Conservation (phyloP, 2,797 vertebrate species). For the Triplophysa bombifrons region DNA sequence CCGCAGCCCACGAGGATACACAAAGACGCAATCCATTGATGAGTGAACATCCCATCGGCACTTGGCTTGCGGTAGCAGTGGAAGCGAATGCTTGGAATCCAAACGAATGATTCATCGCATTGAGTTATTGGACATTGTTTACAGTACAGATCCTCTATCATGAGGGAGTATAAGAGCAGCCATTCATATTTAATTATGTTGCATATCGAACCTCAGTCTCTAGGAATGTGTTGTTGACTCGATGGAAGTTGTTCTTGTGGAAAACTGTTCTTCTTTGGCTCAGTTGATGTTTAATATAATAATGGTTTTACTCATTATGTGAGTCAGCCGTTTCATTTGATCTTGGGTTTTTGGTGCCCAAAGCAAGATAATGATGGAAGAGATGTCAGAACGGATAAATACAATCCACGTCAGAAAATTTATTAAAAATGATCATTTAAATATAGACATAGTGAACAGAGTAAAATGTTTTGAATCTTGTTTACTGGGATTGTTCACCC, state of each 20-base stretch:
- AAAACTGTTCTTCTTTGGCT: constrained; percentile 8
- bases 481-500: too few species aligned
- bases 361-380: background rate
- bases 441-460: too few species aligned
- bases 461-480: too few species aligned
- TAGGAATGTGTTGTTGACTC: constrained; percentile 31
- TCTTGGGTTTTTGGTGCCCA: background rate
- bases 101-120: constrained; percentile 44
- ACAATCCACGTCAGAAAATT: background rate
- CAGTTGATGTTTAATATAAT: constrained; percentile 26
- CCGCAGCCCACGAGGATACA: background rate
- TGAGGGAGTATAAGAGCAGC: background rate
- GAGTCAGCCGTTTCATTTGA: constrained; percentile 21
- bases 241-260: background rate
- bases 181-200: constrained; percentile 58
- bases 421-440: background rate
- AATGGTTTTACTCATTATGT: constrained; percentile 2
- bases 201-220: too few species aligned
- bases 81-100: constrained; percentile 46
- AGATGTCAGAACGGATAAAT: background rate
- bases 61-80: constrained; percentile 32
- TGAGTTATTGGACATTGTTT: constrained; percentile 56
- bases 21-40: constrained; percentile 14
- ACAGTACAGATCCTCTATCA: background rate
- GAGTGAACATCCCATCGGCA: constrained; percentile 21